Conservation (phyloP, 1,140 invertebrate species). For the Bombus superbus region DNA sequence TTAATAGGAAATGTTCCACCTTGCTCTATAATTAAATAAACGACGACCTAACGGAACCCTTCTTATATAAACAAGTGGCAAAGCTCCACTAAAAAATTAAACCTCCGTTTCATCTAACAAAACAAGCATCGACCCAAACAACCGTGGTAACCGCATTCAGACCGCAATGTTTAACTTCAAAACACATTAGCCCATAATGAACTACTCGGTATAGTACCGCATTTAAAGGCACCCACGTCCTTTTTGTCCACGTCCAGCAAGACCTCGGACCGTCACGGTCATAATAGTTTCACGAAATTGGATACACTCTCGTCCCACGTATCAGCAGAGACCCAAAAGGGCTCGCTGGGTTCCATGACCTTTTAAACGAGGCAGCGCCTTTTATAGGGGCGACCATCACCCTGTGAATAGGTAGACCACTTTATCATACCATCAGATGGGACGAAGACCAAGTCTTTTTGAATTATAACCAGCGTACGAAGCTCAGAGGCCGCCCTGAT, state of each 20-base stretch:
- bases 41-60: no score
- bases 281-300: constrained; percentile 63
- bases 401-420: constrained; percentile 51
- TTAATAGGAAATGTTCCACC: no score
- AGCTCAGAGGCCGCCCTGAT: neutral
- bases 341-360: constrained; percentile 57
- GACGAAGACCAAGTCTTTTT: constrained; percentile 18
- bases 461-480: constrained; percentile 39
- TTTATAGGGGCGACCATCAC: constrained; percentile 32
- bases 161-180: neutral
- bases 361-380: constrained; percentile 41
- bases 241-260: constrained; percentile 13
- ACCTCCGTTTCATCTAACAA: neutral
- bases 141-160: neutral
- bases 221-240: constrained; percentile 17
- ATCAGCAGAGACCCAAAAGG: constrained; percentile 35
- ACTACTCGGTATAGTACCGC: constrained; percentile 1
- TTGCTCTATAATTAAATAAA: no score
- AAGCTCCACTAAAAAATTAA: neutral
- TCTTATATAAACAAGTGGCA: no score
- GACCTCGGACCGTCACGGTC: constrained; percentile 8
- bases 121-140: no score
- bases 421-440: constrained; percentile 63
- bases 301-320: constrained; percentile 61
- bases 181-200: constrained; percentile 33